phyloP scores from a whole-genome alignment of 2,888 invertebrate genomes.

The Drosophila fungiperda region DNA sequence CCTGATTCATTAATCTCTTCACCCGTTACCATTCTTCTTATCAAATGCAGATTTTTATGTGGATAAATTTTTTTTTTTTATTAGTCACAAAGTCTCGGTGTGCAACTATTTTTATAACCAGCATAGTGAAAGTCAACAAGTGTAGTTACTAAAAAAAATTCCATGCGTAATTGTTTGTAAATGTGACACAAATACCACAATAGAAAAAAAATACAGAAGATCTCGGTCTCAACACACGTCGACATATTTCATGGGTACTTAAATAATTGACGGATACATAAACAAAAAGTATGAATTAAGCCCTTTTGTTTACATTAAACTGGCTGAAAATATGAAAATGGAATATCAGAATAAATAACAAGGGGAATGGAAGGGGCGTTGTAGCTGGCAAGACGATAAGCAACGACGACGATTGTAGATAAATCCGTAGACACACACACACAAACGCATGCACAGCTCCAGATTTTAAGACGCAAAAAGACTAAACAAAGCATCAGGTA shows the following conservation, averaged over 20 bases:
- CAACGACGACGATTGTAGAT: constrained; percentile 63
- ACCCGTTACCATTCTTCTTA: neutral
- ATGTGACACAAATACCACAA: constrained; percentile 1
- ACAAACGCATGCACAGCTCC: constrained; percentile 23
- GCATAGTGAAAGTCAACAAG: constrained; percentile 64
- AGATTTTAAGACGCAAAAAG: constrained; percentile 73
- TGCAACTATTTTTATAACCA: constrained; percentile 5
- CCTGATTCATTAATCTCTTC: neutral
- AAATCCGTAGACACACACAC: constrained; percentile 51
- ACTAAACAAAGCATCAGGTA: constrained; percentile 58
- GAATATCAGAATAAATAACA: constrained; percentile 1
- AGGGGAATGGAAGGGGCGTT: constrained; percentile 13
- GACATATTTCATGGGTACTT: constrained; percentile 27
- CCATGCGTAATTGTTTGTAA: constrained; percentile 1
- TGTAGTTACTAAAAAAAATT: constrained; percentile 35
- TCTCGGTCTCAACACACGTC: constrained; percentile 36
- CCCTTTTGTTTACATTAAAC: constrained; percentile 52
- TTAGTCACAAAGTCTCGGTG: neutral
- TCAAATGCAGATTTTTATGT: neutral
- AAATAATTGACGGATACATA: constrained; percentile 17
- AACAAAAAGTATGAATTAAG: constrained; percentile 31
- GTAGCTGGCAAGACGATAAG: constrained; percentile 64
- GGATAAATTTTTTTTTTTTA: neutral
- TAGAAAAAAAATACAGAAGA: neutral
- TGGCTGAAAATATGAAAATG: constrained; percentile 23